These are phyloP conservation scores for Zelleria hepariella DNA, from an alignment of 2,888 invertebrate species.

Conservation along the genomic window DNA sequence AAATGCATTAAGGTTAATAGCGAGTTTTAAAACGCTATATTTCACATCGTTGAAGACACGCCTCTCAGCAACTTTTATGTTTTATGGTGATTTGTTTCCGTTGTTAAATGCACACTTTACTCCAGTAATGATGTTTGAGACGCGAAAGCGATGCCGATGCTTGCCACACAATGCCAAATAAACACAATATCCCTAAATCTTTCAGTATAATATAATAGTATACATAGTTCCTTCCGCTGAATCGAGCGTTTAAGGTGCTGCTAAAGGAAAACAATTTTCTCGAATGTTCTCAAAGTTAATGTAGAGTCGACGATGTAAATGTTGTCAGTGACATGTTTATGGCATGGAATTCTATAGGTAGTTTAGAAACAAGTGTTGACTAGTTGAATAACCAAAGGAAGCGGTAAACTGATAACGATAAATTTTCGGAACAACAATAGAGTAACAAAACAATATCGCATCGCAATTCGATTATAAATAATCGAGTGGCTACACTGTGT, in stretches of 20 bases:
- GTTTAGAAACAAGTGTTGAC: constrained; percentile 20
- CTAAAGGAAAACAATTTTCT: not conserved
- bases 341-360: not conserved
- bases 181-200: constrained; percentile 5
- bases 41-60: constrained; percentile 58
- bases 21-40: constrained; percentile 65
- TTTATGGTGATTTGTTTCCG: constrained; percentile 71
- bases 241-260: too few species aligned
- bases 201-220: not conserved
- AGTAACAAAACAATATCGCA: not conserved
- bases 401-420: not conserved
- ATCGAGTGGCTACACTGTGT: not conserved
- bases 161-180: constrained; percentile 27
- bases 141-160: constrained; percentile 26
- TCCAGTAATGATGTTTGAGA: constrained; percentile 32
- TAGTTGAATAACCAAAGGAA: constrained; percentile 19
- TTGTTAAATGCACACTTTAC: constrained; percentile 39
- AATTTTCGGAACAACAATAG: constrained; percentile 3
- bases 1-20: constrained; percentile 64
- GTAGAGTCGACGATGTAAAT: not conserved
- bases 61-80: constrained; percentile 48
- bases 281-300: not conserved
- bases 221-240: not conserved
- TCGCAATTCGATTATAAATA: not conserved
- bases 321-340: not conserved